Conservation (phyloP, 2,888 invertebrate genomes). For the Apocheima hispidaria region DNA sequence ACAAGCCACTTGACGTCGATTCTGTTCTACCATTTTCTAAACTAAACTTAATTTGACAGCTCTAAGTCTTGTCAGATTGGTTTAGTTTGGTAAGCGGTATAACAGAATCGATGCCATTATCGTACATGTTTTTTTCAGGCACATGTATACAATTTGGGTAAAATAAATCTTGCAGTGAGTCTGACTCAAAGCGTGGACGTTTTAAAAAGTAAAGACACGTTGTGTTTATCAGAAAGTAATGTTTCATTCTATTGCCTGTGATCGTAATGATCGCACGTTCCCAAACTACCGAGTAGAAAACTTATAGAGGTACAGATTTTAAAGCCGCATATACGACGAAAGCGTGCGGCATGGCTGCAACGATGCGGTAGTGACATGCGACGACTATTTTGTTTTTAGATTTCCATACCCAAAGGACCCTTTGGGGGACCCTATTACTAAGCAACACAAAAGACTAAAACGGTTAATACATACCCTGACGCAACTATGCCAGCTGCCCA, state of each 20-base stretch:
- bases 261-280: constrained; percentile 48
- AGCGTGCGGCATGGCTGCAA: background rate
- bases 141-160: background rate
- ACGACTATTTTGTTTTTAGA: no score
- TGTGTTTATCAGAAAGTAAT: constrained; percentile 5
- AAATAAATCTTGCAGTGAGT: background rate
- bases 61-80: no score
- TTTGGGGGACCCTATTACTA: no score
- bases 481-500: no score
- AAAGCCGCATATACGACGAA: background rate
- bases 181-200: background rate
- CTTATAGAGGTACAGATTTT: background rate
- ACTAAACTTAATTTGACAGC: no score
- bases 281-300: constrained; percentile 6
- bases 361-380: background rate
- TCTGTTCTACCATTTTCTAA: no score
- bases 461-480: no score
- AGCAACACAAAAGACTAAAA: no score
- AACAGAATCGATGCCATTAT: no score
- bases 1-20: no score
- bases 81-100: no score
- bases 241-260: constrained; percentile 5
- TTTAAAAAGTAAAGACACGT: constrained; percentile 6
- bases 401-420: no score
- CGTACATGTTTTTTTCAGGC: background rate